Conservation (phyloP, 2,113 vertebrate genomes). For the Hemichromis elongatus region DNA sequence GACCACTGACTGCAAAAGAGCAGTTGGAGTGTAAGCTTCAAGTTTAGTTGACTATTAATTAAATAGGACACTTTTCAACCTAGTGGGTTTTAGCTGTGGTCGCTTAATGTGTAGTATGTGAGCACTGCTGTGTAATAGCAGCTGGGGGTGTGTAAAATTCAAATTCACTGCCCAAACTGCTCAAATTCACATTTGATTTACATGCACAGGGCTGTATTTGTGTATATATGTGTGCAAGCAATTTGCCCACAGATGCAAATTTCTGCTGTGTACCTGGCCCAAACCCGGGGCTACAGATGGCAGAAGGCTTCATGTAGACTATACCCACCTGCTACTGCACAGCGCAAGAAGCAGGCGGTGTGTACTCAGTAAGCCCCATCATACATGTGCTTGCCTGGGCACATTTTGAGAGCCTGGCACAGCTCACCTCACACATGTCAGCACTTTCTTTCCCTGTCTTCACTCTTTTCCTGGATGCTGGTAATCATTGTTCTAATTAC, state of each 20-base stretch:
- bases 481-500: slow-evolving; percentile 52
- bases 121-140: neutral
- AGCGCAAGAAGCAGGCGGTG: slow-evolving; percentile 14
- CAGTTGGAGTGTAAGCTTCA: neutral
- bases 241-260: slow-evolving; percentile 12
- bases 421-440: slow-evolving; percentile 51
- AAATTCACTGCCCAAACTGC: neutral
- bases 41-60: neutral
- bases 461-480: slow-evolving; percentile 13
- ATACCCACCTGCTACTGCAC: slow-evolving; percentile 22
- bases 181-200: neutral
- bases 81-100: neutral
- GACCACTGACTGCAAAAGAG: neutral
- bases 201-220: neutral
- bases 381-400: slow-evolving; percentile 45
- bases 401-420: slow-evolving; percentile 45
- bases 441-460: slow-evolving; percentile 43
- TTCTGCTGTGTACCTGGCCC: slow-evolving; percentile 44
- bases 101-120: neutral
- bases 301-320: slow-evolving; percentile 19
- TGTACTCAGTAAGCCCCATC: neutral
- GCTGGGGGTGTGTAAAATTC: neutral
- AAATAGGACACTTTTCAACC: neutral
- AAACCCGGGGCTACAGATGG: slow-evolving; percentile 23
- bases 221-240: neutral